These are phyloP conservation scores for Fulica atra DNA, from an alignment of 2,113 vertebrate species.

Conservation along the genomic window DNA sequence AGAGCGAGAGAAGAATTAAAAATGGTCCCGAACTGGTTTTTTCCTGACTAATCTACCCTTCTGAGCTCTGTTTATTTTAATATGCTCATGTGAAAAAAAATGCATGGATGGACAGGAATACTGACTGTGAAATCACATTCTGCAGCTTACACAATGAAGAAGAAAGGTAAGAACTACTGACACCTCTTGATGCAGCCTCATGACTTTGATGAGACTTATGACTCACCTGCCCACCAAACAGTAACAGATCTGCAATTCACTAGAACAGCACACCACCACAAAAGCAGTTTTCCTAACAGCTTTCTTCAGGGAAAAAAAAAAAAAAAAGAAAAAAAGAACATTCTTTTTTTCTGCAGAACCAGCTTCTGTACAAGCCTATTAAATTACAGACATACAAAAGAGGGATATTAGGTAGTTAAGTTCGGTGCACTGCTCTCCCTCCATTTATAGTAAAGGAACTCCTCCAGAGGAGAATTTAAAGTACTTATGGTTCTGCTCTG, in stretches of 20 bases:
- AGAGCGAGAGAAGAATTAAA: neutral
- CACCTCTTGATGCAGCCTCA: neutral
- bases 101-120: neutral
- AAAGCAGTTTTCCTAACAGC: slow-evolving; percentile 18
- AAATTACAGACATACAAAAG: neutral
- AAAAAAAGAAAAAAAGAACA: neutral
- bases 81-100: neutral
- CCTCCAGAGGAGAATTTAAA: slow-evolving; percentile 12
- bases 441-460: slow-evolving; percentile 8
- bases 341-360: neutral
- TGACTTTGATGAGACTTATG: neutral
- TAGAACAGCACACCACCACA: neutral
- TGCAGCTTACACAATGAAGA: neutral
- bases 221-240: neutral
- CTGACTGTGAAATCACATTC: neutral
- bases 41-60: neutral
- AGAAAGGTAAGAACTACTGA: neutral
- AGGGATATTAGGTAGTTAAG: neutral
- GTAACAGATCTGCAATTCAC: neutral
- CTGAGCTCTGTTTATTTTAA: neutral
- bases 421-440: neutral
- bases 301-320: neutral
- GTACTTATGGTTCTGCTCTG: neutral
- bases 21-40: too few relatives aligned
- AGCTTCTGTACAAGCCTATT: neutral